Conservation (phyloP, 1,140 invertebrate species). For the Physella acuta region DNA sequence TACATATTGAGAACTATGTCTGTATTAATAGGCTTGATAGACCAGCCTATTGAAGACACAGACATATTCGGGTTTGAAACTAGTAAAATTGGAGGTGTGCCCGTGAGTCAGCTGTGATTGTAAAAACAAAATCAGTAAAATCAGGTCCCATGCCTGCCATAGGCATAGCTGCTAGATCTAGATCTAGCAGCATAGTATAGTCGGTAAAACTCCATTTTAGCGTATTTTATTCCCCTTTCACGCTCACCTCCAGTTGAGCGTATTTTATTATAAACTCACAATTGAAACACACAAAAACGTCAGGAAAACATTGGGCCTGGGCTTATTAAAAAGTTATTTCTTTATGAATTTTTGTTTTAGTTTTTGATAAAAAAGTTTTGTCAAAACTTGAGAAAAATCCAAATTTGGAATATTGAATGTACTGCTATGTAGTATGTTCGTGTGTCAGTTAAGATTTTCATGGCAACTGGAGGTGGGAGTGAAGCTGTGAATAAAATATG, state of each 20-base stretch:
- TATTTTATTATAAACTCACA: no score
- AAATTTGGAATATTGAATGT: no score
- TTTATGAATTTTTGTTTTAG: no score
- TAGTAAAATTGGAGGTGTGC: slow-evolving; percentile 15
- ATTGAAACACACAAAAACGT: no score
- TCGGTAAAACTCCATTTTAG: no score
- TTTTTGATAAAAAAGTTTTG: not conserved
- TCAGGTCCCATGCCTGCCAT: not conserved
- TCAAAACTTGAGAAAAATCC: no score
- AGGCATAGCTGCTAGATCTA: not conserved
- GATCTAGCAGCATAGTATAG: not conserved
- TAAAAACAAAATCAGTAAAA: not conserved
- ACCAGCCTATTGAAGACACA: not conserved
- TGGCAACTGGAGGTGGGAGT: not conserved
- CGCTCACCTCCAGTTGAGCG: no score
- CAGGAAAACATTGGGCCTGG: not conserved
- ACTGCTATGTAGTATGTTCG: no score
- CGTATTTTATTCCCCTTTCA: no score
- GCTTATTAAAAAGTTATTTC: not conserved
- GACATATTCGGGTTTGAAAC: not conserved
- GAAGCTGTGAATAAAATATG: no score
- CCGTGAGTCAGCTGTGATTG: not conserved
- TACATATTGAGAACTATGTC: slow-evolving; percentile 2
- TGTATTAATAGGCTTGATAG: not conserved
- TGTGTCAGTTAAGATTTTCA: not conserved